Percentiles rank a stretch among this genome's conserved stretches.
These are phyloP conservation scores for Spongia lamella DNA, from an alignment of 37 sponge, comb jelly and placozoan species.

Conservation along the genomic window DNA sequence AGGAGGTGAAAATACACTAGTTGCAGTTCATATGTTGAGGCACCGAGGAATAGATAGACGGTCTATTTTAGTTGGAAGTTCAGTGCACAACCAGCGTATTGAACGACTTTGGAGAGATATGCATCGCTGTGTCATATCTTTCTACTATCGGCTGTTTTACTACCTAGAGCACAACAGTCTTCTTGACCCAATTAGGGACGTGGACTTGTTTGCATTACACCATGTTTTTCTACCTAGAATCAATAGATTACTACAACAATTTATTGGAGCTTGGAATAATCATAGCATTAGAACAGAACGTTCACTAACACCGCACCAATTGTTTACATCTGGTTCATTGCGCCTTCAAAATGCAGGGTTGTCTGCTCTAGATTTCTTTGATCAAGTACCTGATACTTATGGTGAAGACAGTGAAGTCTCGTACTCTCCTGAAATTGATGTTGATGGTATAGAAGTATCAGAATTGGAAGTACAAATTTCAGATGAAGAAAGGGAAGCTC, in stretches of 20 bases:
- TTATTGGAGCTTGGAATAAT: slow-evolving; percentile 47
- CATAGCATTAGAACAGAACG: slow-evolving; percentile 50
- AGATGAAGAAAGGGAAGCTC: not conserved
- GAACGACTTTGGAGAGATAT: slow-evolving; percentile 57
- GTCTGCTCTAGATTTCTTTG: slow-evolving; percentile 34
- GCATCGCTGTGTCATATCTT: slow-evolving; percentile 50
- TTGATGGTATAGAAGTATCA: slow-evolving; percentile 29
- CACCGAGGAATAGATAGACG: slow-evolving; percentile 38
- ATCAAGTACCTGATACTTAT: slow-evolving; percentile 17
- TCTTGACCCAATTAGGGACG: slow-evolving; percentile 29
- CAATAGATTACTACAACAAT: slow-evolving; percentile 32
- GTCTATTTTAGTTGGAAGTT: slow-evolving; percentile 41
- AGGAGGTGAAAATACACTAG: slow-evolving; percentile 46
- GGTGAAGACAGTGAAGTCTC: slow-evolving; percentile 5
- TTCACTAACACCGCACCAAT: not conserved
- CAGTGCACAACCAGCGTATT: slow-evolving; percentile 58
- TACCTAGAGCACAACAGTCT: slow-evolving; percentile 35
- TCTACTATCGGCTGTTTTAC: slow-evolving; percentile 60
- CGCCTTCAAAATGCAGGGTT: not conserved
- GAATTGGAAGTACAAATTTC: not conserved
- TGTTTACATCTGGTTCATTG: slow-evolving; percentile 18
- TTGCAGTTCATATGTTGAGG: slow-evolving; percentile 49
- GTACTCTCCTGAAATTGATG: not conserved
- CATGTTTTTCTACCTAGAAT: slow-evolving; percentile 43
- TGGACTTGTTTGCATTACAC: slow-evolving; percentile 48